Evolutionary conservation across 2,113 vertebrate genomes (phyloP).

Genomic region (zebrafish (Danio rerio)): GRCz12tu NC_133183.1:21996001-21996500

Average conservation of each 20-base stretch:
- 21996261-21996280: slow-evolving; percentile 18
- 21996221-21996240: neutral
- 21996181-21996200: neutral
- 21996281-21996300: slow-evolving; percentile 29
- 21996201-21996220: slow-evolving; percentile 9
- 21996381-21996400: neutral
- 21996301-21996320: slow-evolving; percentile 16
- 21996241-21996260: neutral
- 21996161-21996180: slow-evolving; percentile 3
- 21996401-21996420: neutral
- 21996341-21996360: slow-evolving; percentile 13
- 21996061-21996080: neutral
- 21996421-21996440: slow-evolving; percentile 5
- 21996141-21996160: neutral
- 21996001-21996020: too few species aligned
- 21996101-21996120: neutral
- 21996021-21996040: too few species aligned
- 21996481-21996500: slow-evolving; percentile 7
- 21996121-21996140: neutral
- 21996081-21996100: neutral
- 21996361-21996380: neutral
- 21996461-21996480: neutral
- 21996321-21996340: neutral
- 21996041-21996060: neutral
- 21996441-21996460: neutral